Percentiles rank a stretch among this genome's conserved stretches.
These are phyloP conservation scores for Eledone cirrhosa DNA, from an alignment of 2,888 invertebrate genomes.

Conservation along the genomic window DNA sequence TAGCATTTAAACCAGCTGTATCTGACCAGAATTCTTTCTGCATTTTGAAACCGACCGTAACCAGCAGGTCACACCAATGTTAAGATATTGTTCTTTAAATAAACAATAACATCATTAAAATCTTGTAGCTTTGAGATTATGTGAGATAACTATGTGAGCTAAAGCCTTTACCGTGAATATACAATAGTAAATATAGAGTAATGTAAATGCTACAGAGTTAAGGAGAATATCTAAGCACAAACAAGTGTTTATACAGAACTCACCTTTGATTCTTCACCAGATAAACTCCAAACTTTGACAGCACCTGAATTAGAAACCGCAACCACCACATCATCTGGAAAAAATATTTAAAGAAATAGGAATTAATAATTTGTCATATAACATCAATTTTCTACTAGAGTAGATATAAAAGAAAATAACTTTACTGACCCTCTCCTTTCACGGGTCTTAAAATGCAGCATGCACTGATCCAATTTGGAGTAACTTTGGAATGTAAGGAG, in stretches of 20 bases:
- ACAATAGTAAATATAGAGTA: no score
- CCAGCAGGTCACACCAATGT: no score
- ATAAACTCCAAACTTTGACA: slow-evolving; percentile 95
- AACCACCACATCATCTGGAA: slow-evolving; percentile 88
- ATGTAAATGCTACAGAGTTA: no score
- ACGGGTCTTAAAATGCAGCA: slow-evolving; percentile 82
- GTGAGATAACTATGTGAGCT: no score
- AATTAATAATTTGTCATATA: no score
- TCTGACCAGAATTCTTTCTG: no score
- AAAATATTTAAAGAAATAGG: neutral
- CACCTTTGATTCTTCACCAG: slow-evolving; percentile 84
- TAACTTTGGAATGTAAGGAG: slow-evolving; percentile 90
- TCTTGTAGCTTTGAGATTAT: no score
- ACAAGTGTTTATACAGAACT: slow-evolving; percentile 2
- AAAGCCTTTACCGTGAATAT: no score
- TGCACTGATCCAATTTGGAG: slow-evolving; percentile 98
- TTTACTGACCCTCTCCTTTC: slow-evolving; percentile 72
- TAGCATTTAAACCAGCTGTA: no score
- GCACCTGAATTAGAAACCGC: slow-evolving; percentile 95
- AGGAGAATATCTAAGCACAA: neutral
- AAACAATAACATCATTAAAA: no score
- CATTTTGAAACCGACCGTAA: no score
- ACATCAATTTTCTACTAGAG: neutral
- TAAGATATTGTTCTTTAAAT: no score
- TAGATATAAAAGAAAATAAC: neutral